These are phyloP conservation scores for Cosmopolites sordidus DNA, from an alignment of 2,888 invertebrate genomes.

Conservation along the genomic window DNA sequence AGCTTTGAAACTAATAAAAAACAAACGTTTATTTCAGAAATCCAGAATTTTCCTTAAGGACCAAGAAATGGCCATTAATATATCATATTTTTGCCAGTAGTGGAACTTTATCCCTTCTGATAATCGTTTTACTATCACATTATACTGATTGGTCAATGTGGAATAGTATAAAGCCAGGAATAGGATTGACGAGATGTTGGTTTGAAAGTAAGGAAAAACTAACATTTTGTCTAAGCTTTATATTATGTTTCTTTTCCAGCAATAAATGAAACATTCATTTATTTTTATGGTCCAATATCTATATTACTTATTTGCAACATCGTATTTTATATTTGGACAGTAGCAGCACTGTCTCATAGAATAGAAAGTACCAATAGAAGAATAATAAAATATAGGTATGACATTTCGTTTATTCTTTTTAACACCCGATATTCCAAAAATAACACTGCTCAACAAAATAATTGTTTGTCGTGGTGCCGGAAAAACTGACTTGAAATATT, in stretches of 20 bases:
- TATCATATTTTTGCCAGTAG: slow-evolving; percentile 62
- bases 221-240: background rate
- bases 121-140: slow-evolving; percentile 53
- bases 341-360: background rate
- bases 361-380: slow-evolving; percentile 48
- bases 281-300: slow-evolving; percentile 59
- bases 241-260: slow-evolving; percentile 47
- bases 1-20: too few species aligned
- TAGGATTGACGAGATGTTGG: slow-evolving; percentile 61
- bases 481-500: too few species aligned
- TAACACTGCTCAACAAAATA: too few species aligned
- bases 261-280: slow-evolving; percentile 56
- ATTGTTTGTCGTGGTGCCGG: too few species aligned
- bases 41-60: slow-evolving; percentile 47
- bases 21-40: slow-evolving; percentile 32
- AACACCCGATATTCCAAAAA: too few species aligned
- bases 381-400: slow-evolving; percentile 57
- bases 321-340: background rate
- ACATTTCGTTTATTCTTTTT: too few species aligned
- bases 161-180: slow-evolving; percentile 31
- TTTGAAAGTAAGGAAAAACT: slow-evolving; percentile 53
- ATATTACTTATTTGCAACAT: background rate
- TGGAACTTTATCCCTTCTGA: slow-evolving; percentile 52
- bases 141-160: slow-evolving; percentile 35
- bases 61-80: slow-evolving; percentile 52